Evolutionary conservation across 92 coral and sea anemone species (phyloP), one percentile per base, ranked within the genome.

Genomic region (Epizoanthus stellaris): DNA sequence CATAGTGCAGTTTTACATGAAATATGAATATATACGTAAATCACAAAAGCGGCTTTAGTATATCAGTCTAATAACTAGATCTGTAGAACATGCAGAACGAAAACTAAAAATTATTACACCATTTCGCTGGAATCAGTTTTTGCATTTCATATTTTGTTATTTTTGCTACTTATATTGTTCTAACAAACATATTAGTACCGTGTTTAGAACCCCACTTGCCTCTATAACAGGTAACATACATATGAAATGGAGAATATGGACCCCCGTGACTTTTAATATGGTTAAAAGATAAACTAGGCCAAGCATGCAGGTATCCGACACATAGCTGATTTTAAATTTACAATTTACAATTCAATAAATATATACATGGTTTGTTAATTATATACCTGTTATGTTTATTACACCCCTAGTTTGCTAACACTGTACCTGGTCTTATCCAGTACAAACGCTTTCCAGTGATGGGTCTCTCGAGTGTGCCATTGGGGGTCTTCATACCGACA

Each of bases 391-490:
- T 30, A 30, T 1, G 70, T 34, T 34, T 67, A 14, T 56, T 25
- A 23, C 20, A 11, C 53, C 10, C 3, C 56, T 52, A 11, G 12
- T 7, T 52, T 11, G 13, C 11, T 52, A 52, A 52, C 56, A 52
- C 56, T 11, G 25, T 66, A 93, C 96, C 96, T 87, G 98, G 98
- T 20, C 80, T 68, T 38, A 92, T 85, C 95, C 93, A 94, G 84
- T 81, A 94, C 3, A 94, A 84, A 15, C 85, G 88, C 2, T 11
- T 60, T 1, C 67, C 71, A 12, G 65, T 47, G 12, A 94, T 79
- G 8, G 98, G 98, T 19, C 95, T 70, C 60, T 94, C 92, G 79
- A 69, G 72, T 14, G 90, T 92, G n/a, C 98, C 95, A 63, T 92
- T 85, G 14, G 98, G 95, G 1, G 88, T 63, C 77, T 81, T 80